Conservation (phyloP, 2,113 vertebrate species). For the Spilogale gracilis region DNA sequence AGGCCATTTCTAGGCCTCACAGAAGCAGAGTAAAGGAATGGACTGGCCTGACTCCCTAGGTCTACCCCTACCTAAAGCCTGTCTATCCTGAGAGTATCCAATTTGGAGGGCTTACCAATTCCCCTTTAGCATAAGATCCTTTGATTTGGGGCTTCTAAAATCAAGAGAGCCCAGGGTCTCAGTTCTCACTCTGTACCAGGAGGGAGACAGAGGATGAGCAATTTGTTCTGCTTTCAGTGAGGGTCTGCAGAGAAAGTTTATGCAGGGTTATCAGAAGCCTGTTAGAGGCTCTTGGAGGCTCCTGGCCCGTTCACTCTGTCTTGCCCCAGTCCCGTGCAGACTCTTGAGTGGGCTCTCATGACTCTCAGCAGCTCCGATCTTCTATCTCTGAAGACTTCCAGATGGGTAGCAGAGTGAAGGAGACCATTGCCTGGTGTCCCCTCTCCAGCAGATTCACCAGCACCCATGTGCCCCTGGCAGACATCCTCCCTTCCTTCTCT, state of each 20-base stretch:
- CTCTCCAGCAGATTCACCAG: background rate
- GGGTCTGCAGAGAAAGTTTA: accelerated
- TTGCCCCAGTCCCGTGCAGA: background rate
- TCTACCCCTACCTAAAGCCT: background rate
- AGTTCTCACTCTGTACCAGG: background rate
- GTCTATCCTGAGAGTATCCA: background rate
- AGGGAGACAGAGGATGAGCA: background rate
- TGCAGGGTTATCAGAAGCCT: background rate
- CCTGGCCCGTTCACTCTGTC: background rate
- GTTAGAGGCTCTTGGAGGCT: background rate
- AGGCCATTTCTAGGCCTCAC: background rate
- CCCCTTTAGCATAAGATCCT: background rate
- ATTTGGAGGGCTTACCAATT: background rate
- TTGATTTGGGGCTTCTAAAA: background rate
- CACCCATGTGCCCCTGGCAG: background rate
- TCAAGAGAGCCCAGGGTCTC: background rate
- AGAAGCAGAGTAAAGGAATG: background rate
- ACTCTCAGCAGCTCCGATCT: background rate
- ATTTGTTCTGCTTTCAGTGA: background rate
- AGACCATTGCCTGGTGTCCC: background rate
- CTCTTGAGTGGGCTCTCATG: background rate
- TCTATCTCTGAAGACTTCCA: background rate
- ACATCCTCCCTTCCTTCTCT: background rate
- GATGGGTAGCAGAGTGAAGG: background rate
- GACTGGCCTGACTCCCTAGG: background rate